phyloP scores from a whole-genome alignment of 2,797 vertebrate species.

The Enteromius fasciolatus region DNA sequence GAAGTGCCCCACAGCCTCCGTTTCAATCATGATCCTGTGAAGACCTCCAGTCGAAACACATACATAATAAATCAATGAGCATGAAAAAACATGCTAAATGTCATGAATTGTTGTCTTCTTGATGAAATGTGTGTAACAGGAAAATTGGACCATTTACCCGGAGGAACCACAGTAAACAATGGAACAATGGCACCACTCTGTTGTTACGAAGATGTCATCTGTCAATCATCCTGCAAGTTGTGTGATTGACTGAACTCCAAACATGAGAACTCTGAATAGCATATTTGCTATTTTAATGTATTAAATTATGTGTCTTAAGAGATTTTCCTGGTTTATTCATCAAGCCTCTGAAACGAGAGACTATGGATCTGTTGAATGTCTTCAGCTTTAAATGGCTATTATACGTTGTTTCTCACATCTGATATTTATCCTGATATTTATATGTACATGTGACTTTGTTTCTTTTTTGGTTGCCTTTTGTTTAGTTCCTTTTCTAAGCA shows the following conservation, averaged over 20 bases:
- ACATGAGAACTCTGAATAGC: constrained; percentile 75
- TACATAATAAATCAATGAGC: constrained; percentile 28
- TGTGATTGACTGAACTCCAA: constrained; percentile 81
- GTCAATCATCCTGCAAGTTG: constrained; percentile 76
- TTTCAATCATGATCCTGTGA: constrained; percentile 28
- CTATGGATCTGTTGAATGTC: constrained; percentile 61
- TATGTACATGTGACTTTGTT: constrained; percentile 56
- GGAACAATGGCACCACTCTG: constrained; percentile 66
- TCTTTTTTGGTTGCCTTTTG: constrained; percentile 27
- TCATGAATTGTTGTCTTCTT: constrained; percentile 42
- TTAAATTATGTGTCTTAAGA: constrained; percentile 68
- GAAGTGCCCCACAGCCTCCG: neutral
- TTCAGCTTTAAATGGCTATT: constrained; percentile 59
- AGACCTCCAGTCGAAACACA: constrained; percentile 46
- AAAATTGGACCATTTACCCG: constrained; percentile 45
- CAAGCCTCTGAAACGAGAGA: constrained; percentile 69
- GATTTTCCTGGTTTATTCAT: constrained; percentile 67
- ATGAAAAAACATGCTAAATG: constrained; percentile 30
- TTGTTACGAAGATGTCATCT: constrained; percentile 73
- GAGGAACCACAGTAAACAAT: constrained; percentile 73
- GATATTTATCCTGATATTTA: constrained; percentile 66
- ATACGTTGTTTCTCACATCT: constrained; percentile 59
- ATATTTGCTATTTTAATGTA: constrained; percentile 77
- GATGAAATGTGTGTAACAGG: constrained; percentile 38
- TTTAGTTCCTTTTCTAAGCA: constrained; percentile 56